Evolutionary conservation across 2,113 vertebrate genomes (phyloP), one percentile per base, ranked within the genome.

Genomic region (Solenodon paradoxus): DNA sequence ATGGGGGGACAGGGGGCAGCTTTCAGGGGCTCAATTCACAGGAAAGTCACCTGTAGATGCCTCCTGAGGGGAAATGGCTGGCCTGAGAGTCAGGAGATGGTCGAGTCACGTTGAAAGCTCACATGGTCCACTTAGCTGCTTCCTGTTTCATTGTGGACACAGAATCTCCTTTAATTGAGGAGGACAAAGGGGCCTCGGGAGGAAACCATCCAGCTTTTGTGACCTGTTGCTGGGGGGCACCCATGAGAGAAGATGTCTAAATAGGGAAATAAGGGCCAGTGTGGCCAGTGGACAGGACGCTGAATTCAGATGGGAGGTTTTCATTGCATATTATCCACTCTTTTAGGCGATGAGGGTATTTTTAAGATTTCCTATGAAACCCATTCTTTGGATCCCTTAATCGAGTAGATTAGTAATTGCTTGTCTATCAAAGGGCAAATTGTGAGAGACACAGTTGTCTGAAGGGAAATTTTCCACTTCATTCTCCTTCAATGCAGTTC

Each of bases 371-470:
- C 61, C 84, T 97, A 19, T 75, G 55, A 90, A 77, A 47, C n/a
- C 66, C 66, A 81, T 95, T 96, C 80, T 95, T 88, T 84, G 55
- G 55, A 74, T 84, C 81, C 68, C 74, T 88, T 88, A 77, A 87
- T 92, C 59, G 49, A 78, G 47, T 68, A 84, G 64, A 9, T n/a
- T 88, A 80, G 84, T 87, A 92, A 93, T 95, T 96, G 61, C 66
- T 94, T 77, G 20, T 69, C 75, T 93, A 92, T 97, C 96, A 97
- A 95, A 97, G 95, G 96, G 72, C 92, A 93, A 95, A 92, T 96
- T 97, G 96, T 97, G 77, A 78, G 88, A 78, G 92, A 81, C 71
- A 92, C 26, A 69, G 92, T 63, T 72, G 85, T 74, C 71, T 82
- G 38, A 94, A 95, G 66, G 90, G 80, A 95, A 88, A 95, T 51